Conservation (phyloP, 2,113 vertebrate genomes). For the Mandrillus leucophaeus region DNA sequence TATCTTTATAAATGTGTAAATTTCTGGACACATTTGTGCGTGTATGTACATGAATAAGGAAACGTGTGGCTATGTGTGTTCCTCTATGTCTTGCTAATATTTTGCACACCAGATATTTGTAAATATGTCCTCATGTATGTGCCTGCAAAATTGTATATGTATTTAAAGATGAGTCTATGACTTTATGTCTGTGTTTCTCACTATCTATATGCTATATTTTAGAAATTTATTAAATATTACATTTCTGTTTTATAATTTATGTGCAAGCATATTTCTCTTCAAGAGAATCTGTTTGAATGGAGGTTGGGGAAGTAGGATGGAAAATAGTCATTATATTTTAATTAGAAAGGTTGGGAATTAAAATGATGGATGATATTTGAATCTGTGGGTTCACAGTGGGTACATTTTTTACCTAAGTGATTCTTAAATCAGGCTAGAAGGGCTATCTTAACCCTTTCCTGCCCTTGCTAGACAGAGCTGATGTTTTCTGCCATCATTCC, state of each 20-base stretch:
- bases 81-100: not conserved
- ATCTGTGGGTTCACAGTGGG: not conserved
- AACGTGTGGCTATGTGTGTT: not conserved
- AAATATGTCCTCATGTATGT: not conserved
- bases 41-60: not conserved
- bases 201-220: not conserved
- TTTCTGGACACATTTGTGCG: not conserved
- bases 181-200: not conserved
- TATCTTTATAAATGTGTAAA: not conserved
- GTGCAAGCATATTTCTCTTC: not conserved
- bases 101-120: not conserved
- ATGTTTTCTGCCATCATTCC: not conserved
- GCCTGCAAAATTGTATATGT: not conserved
- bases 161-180: not conserved
- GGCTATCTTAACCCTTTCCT: not conserved
- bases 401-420: not conserved
- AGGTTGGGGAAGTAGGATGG: not conserved
- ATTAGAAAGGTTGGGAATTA: not conserved
- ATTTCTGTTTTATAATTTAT: not conserved
- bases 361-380: not conserved
- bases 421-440: not conserved
- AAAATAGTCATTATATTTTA: not conserved
- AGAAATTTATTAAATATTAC: not conserved
- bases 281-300: not conserved
- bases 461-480: not conserved